Conservation (phyloP, 35 echinoderm and acorn worm species). For the Lytechinus pictus region DNA sequence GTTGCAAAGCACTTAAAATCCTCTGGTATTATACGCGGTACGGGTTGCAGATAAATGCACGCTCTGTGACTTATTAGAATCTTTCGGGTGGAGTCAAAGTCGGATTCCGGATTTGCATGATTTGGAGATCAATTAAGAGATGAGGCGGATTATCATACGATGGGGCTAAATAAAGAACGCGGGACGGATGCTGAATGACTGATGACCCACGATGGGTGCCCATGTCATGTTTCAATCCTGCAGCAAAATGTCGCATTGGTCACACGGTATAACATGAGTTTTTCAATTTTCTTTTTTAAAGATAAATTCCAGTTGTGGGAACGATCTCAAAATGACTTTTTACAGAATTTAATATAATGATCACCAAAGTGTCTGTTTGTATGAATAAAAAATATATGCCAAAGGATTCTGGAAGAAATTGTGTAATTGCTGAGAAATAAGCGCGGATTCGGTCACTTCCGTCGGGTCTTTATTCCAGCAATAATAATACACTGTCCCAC, state of each 20-base stretch:
- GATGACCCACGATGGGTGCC: not conserved
- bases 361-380: too few relatives aligned
- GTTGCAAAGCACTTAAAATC: not conserved
- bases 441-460: too few relatives aligned
- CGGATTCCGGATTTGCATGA: conserved; percentile 3
- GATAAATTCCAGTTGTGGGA: too few relatives aligned
- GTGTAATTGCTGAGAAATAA: too few relatives aligned
- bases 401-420: too few relatives aligned
- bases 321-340: too few relatives aligned
- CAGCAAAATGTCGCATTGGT: not conserved
- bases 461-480: too few relatives aligned
- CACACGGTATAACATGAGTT: too few relatives aligned
- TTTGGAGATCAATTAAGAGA: conserved; percentile 3
- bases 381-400: too few relatives aligned
- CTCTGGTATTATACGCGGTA: not conserved
- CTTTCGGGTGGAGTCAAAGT: not conserved
- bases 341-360: too few relatives aligned
- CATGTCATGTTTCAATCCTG: not conserved
- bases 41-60: not conserved
- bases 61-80: not conserved
- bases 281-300: too few relatives aligned
- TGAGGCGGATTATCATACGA: not conserved
- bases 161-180: not conserved
- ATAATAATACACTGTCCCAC: too few relatives aligned
- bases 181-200: not conserved